phyloP scores from a whole-genome alignment of 2,888 invertebrate genomes.

The Augochlorella aurata region DNA sequence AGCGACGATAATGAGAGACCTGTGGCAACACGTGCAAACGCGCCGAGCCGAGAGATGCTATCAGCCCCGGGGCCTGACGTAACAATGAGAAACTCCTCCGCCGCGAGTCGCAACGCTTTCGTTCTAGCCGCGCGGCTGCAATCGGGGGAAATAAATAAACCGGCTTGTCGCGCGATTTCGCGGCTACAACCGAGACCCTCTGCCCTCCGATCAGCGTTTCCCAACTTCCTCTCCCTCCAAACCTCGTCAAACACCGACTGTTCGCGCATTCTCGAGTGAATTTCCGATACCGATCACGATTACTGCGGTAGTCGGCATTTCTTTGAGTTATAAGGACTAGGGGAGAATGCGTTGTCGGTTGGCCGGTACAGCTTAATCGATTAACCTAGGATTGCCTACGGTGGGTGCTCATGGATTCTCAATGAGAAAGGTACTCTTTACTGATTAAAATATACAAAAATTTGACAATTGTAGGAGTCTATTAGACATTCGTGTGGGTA shows the following conservation, averaged over 20 bases:
- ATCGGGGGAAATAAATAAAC: slow-evolving; percentile 66
- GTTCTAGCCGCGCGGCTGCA: slow-evolving; percentile 64
- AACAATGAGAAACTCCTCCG: slow-evolving; percentile 78
- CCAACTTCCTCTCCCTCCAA: slow-evolving; percentile 6
- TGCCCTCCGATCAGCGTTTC: slow-evolving; percentile 31
- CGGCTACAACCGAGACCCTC: slow-evolving; percentile 6
- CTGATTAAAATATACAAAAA: too few species aligned
- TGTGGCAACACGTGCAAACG: slow-evolving; percentile 72
- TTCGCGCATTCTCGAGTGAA: too few species aligned
- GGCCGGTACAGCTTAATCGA: too few species aligned
- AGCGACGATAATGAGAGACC: slow-evolving; percentile 73
- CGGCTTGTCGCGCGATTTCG: slow-evolving; percentile 52
- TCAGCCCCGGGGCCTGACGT: slow-evolving; percentile 71
- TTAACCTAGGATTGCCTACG: too few species aligned
- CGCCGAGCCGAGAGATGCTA: slow-evolving; percentile 70
- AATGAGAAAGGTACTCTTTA: too few species aligned
- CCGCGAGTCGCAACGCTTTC: slow-evolving; percentile 74
- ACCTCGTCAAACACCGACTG: background rate
- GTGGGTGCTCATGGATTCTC: too few species aligned
- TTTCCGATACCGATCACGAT: too few species aligned
- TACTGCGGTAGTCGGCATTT: too few species aligned
- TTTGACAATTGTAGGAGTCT: too few species aligned
- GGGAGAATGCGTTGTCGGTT: too few species aligned
- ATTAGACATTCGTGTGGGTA: too few species aligned
- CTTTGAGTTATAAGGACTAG: too few species aligned